phyloP scores from a whole-genome alignment of 2,888 invertebrate genomes.

The Stenurella melanura region DNA sequence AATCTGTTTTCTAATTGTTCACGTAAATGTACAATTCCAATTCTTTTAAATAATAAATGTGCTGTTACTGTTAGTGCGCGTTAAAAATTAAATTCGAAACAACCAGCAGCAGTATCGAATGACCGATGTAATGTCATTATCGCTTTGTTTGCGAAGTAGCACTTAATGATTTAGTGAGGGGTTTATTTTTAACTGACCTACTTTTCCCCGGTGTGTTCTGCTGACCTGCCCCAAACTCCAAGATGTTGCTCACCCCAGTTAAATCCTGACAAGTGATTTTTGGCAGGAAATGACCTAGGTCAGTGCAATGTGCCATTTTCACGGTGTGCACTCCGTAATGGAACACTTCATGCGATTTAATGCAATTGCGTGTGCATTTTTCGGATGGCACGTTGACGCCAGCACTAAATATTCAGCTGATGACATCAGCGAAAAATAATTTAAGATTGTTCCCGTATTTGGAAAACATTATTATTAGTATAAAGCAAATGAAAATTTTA shows the following conservation, averaged over 20 bases:
- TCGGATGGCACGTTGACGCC: conserved; percentile 12
- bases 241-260: conserved; percentile 22
- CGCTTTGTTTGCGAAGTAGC: conserved; percentile 1
- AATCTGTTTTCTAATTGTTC: too few species aligned
- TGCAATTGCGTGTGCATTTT: conserved; percentile 37
- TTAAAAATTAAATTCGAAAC: not conserved
- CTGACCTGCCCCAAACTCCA: conserved; percentile 36
- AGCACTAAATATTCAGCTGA: conserved; percentile 6
- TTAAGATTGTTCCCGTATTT: not conserved
- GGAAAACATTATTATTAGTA: not conserved
- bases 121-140: conserved; percentile 10
- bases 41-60: too few species aligned
- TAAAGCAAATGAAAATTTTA: not conserved
- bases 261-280: conserved; percentile 24
- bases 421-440: not conserved
- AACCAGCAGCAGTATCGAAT: not conserved
- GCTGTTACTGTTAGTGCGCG: not conserved
- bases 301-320: conserved; percentile 44
- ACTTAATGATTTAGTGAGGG: conserved; percentile 6
- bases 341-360: conserved; percentile 36
- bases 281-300: conserved; percentile 44
- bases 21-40: too few species aligned
- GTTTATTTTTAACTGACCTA: conserved; percentile 36
- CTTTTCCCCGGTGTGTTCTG: conserved; percentile 12
- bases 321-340: conserved; percentile 40